A percentile compares a stretch with the other conserved stretches of the same genome.
These are phyloP conservation scores for Rhagonycha fulva DNA, from an alignment of 2,888 invertebrate genomes.

Conservation along the genomic window DNA sequence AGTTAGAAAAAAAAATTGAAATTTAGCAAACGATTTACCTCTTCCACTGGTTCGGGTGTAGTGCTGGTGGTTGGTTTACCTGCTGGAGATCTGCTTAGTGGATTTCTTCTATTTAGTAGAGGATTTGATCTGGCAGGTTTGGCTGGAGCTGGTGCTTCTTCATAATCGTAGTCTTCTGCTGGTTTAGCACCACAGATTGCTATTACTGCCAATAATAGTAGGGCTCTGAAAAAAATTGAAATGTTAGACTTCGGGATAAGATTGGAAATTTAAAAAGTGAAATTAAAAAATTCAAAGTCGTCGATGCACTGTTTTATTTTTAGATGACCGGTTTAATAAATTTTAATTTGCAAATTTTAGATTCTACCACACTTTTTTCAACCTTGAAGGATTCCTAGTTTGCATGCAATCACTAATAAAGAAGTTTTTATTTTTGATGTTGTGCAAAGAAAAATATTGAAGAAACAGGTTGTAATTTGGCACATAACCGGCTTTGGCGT, in stretches of 20 bases:
- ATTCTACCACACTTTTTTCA: not conserved
- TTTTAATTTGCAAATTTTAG: not conserved
- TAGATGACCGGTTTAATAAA: not conserved
- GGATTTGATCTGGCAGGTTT: constrained; percentile 46
- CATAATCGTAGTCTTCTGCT: constrained; percentile 49
- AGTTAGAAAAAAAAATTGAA: not conserved
- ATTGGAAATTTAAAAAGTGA: too few species aligned
- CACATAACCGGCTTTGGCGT: constrained; percentile 18
- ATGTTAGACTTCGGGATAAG: too few species aligned
- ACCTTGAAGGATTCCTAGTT: not conserved
- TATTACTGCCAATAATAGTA: constrained; percentile 44
- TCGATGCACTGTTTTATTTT: not conserved
- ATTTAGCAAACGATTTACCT: constrained; percentile 1
- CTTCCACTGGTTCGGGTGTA: constrained; percentile 41
- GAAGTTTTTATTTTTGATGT: not conserved
- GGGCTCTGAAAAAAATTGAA: constrained; percentile 40
- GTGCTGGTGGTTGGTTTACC: constrained; percentile 49
- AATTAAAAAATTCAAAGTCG: too few species aligned
- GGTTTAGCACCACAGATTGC: constrained; percentile 43
- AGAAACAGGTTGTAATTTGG: constrained; percentile 18
- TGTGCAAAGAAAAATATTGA: constrained; percentile 14
- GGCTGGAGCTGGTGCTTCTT: constrained; percentile 48
- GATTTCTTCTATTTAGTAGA: constrained; percentile 50
- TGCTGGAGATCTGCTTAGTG: constrained; percentile 44
- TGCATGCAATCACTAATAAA: not conserved